Evolutionary conservation across 2,797 vertebrate species (phyloP).

Genomic region (Allobates femoralis): DNA sequence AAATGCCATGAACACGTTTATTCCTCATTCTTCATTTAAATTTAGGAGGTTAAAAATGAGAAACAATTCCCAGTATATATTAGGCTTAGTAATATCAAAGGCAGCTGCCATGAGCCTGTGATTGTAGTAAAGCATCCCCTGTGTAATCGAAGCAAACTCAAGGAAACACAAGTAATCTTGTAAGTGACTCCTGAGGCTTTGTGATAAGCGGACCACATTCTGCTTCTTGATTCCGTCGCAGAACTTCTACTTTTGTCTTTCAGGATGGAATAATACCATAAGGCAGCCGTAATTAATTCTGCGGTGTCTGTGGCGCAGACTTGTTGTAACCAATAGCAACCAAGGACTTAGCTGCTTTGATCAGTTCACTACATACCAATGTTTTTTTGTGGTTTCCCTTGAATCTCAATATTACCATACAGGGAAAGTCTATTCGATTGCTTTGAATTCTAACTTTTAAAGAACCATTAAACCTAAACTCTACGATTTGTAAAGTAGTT

Average conservation of each 20-base stretch:
- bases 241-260: conserved; percentile 7
- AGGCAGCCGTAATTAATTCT: conserved; percentile 10
- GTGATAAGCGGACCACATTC: conserved; percentile 29
- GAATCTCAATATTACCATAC: neutral
- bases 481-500: neutral
- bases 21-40: conserved; percentile 43
- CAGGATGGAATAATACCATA: conserved; percentile 24
- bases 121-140: conserved; percentile 44
- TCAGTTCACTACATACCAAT: neutral
- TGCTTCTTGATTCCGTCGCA: neutral
- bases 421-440: neutral
- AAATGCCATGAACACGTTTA: conserved; percentile 24
- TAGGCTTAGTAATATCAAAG: conserved; percentile 50
- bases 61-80: conserved; percentile 64
- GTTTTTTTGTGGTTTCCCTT: neutral
- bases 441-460: neutral
- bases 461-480: neutral
- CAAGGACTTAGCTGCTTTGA: neutral
- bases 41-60: conserved; percentile 66
- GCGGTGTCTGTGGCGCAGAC: neutral
- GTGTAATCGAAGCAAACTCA: conserved; percentile 29
- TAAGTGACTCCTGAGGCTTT: conserved; percentile 39
- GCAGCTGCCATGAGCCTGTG: conserved; percentile 38
- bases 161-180: conserved; percentile 44
- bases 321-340: conserved; percentile 11